A percentile compares a stretch with the other conserved stretches of the same genome.
phyloP scores from a whole-genome alignment of 2,113 vertebrate genomes.

The Apodemus speciosus region DNA sequence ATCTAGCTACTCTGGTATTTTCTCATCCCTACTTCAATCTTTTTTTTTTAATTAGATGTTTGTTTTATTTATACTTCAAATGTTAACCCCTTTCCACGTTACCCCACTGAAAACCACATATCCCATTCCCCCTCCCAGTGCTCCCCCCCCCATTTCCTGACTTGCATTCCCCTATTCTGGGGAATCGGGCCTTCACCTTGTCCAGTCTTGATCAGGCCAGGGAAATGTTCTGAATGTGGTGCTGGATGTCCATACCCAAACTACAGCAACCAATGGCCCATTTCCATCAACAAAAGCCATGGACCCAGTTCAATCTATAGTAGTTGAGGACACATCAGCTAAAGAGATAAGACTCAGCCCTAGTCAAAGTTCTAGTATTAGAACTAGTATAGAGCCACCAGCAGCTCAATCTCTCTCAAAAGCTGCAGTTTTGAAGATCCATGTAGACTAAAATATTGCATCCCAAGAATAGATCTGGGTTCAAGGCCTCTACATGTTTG shows the following conservation, averaged over 20 bases:
- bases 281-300: not conserved
- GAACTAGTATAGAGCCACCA: not conserved
- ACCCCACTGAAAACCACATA: too few relatives aligned
- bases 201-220: not conserved
- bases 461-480: not conserved
- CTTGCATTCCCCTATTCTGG: too few relatives aligned
- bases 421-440: not conserved
- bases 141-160: too few relatives aligned
- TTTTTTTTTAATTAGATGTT: not conserved
- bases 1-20: not conserved
- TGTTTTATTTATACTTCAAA: too few relatives aligned
- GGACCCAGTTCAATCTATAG: not conserved
- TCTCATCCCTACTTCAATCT: not conserved
- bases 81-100: too few relatives aligned
- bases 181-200: too few relatives aligned
- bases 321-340: not conserved
- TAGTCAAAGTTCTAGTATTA: not conserved
- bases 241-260: not conserved
- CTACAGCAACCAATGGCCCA: not conserved
- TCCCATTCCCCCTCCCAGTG: too few relatives aligned
- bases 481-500: not conserved
- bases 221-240: not conserved
- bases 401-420: not conserved
- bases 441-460: not conserved
- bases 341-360: not conserved